Percentiles rank a stretch among this genome's conserved stretches.
Conservation (phyloP, 2,888 invertebrate genomes). For the Drosophila neotestacea region DNA sequence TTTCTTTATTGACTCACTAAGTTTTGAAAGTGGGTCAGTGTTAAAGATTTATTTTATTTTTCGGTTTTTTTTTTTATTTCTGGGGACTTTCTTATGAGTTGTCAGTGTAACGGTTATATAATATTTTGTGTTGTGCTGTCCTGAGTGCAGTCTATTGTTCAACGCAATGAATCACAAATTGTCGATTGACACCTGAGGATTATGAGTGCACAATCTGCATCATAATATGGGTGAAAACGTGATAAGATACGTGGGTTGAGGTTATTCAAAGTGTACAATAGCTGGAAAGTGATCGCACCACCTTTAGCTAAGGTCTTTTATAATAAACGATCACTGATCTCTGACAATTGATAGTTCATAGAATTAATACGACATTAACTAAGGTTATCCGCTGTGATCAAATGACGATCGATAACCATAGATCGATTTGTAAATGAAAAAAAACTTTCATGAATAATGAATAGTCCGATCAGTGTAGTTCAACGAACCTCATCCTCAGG, state of each 20-base stretch:
- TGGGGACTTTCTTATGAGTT: constrained; percentile 66
- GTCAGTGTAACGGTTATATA: constrained; percentile 70
- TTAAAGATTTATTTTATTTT: constrained; percentile 64
- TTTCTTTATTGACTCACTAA: constrained; percentile 77
- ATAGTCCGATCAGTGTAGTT: constrained; percentile 35
- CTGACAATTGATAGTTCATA: constrained; percentile 41
- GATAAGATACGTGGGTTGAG: constrained; percentile 22
- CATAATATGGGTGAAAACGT: constrained; percentile 20
- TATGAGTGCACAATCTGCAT: constrained; percentile 41
- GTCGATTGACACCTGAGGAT: constrained; percentile 38
- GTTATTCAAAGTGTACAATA: constrained; percentile 19
- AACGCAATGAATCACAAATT: constrained; percentile 54
- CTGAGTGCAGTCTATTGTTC: constrained; percentile 62
- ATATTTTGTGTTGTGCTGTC: constrained; percentile 26
- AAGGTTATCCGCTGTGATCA: constrained; percentile 34
- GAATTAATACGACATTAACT: constrained; percentile 42
- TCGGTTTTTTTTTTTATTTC: constrained; percentile 28
- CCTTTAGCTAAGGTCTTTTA: constrained; percentile 5
- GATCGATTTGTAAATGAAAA: constrained; percentile 42
- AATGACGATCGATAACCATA: constrained; percentile 29
- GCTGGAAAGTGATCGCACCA: constrained; percentile 29
- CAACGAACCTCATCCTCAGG: constrained; percentile 36
- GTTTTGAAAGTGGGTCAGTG: constrained; percentile 74
- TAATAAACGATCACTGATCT: constrained; percentile 45
- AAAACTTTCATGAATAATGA: constrained; percentile 33